Percentiles rank a stretch among this genome's conserved stretches.
phyloP scores from a whole-genome alignment of 2,113 vertebrate genomes.

The Lontra canadensis region DNA sequence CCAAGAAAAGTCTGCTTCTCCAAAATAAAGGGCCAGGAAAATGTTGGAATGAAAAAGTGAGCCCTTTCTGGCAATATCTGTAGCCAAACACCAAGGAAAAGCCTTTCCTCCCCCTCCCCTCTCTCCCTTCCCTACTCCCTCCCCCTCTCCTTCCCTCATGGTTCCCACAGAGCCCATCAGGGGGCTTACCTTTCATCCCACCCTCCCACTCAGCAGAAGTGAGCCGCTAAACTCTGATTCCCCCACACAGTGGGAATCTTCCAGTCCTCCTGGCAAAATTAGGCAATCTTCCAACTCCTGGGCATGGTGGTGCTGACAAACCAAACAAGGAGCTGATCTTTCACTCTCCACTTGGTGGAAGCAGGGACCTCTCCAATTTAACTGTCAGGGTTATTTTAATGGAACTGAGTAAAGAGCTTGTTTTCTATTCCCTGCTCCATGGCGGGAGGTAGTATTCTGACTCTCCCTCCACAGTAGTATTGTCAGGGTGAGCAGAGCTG shows the following conservation, averaged over 20 bases:
- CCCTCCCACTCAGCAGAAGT: not conserved
- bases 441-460: not conserved
- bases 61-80: not conserved
- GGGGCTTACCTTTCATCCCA: not conserved
- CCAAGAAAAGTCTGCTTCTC: not conserved
- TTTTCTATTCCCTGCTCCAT: not conserved
- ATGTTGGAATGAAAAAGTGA: not conserved
- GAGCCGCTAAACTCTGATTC: not conserved
- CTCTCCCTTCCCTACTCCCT: not conserved
- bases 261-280: not conserved
- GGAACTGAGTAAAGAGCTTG: not conserved
- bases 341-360: not conserved
- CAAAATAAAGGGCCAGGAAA: not conserved
- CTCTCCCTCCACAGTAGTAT: too few relatives aligned
- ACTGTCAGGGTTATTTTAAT: not conserved
- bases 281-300: not conserved
- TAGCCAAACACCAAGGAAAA: not conserved
- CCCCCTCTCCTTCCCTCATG: not conserved
- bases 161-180: not conserved
- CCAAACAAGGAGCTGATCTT: not conserved
- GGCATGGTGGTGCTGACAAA: not conserved
- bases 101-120: not conserved
- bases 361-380: not conserved
- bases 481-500: too few relatives aligned
- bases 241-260: not conserved